Evolutionary conservation across 1,140 invertebrate genomes (phyloP), one percentile per base, ranked within the genome.

Genomic region (Nasonia giraulti): DNA sequence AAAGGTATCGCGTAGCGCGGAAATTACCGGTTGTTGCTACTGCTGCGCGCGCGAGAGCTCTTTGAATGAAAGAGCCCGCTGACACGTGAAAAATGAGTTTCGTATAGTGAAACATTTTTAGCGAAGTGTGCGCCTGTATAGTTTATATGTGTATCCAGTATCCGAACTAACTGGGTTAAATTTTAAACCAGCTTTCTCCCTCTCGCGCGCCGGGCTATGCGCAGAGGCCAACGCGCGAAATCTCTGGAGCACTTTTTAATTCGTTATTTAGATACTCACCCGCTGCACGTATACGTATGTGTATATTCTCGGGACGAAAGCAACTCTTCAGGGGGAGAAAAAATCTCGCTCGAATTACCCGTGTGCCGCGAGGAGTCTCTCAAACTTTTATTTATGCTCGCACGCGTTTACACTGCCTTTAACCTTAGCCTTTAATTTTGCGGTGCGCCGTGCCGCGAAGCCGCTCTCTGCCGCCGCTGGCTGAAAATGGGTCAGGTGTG

Each of bases 381-480:
- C 6, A 7, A 62, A 62, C 7, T 62, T 62, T 20, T 62, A 62
- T 62, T 62, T 62, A n/a, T 62, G 55, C 20, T 1, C 55, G 20
- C 17, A 1, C 55, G 55, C 20, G 17, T n/a, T 4, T 50, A 44
- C 17, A n/a, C 55, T 62, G 55, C 8, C 69, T 71, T 71, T 71
- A 33, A 74, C 73, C 73, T 74, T 74, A 74, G 73, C 33, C 27
- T 74, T 74, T 74, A 74, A 20, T 74, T 71, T 31, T 71, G 23
- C 69, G 55, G 55, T 62, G 20, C n/a, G 20, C 55, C 17, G 20
- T 40, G 37, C 4, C 37, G 20, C 14, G 27, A 27, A 27, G 27
- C 27, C 27, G 27, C 27, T 27, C 27, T 27, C 27, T 27, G 27
- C 27, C 27, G 27, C 27, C 27, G 27, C 14, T 27, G 10, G 3